Conservation (phyloP, 30 jellyfish, hydroid and myxozoan species). For the Aurelia sp. region DNA sequence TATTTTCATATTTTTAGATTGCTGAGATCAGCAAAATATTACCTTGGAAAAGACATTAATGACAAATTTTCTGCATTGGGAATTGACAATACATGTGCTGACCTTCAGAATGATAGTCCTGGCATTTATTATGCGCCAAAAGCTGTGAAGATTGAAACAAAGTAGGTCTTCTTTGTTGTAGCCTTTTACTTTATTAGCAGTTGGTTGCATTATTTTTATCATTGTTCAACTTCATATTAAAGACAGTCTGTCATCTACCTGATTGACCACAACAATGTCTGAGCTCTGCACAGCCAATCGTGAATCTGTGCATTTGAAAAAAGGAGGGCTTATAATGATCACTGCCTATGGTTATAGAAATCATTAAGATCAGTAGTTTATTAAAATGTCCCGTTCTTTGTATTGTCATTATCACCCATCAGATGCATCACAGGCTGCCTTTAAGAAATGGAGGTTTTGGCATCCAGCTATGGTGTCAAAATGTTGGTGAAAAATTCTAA, state of each 20-base stretch:
- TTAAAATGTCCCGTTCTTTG: too few relatives aligned
- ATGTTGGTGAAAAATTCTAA: too few relatives aligned
- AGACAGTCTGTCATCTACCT: neutral
- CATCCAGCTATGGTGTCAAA: too few relatives aligned
- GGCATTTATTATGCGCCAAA: slow-evolving; percentile 72
- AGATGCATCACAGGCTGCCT: too few relatives aligned
- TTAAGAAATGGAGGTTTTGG: too few relatives aligned
- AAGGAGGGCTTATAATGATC: too few relatives aligned
- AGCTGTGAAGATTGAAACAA: slow-evolving; percentile 88
- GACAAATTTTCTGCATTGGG: slow-evolving; percentile 92
- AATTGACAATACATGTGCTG: slow-evolving; percentile 81
- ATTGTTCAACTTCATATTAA: neutral
- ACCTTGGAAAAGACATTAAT: slow-evolving; percentile 87
- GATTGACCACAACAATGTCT: too few relatives aligned
- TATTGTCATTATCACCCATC: neutral
- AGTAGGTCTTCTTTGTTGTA: slow-evolving; percentile 54
- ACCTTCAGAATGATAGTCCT: slow-evolving; percentile 75
- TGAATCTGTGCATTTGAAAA: too few relatives aligned
- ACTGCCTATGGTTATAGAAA: too few relatives aligned
- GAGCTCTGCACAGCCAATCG: too few relatives aligned
- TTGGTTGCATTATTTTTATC: neutral
- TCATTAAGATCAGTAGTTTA: too few relatives aligned
- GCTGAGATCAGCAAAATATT: slow-evolving; percentile 93
- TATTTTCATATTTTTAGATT: slow-evolving; percentile 39
- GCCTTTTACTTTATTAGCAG: neutral